Evolutionary conservation across 1,140 invertebrate species (phyloP), one percentile per base, ranked within the genome.

Genomic region (Phenacoccus solenopsis): DNA sequence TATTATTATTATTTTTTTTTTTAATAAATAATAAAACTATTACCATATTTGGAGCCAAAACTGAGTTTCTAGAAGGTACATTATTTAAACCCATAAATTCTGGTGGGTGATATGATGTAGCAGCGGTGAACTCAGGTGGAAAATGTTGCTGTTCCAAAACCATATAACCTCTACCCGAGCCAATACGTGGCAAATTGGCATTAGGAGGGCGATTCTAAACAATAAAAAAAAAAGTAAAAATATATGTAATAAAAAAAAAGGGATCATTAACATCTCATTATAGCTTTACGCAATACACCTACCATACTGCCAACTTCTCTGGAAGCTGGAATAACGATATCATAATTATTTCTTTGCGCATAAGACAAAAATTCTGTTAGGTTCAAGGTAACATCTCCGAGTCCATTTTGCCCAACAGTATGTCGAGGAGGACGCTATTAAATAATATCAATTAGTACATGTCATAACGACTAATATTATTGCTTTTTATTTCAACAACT

Each of bases 141-240:
- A 64, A 64, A 64, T 64, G 21, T 24, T 64, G 59, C 16, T 64
- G 59, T 16, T 64, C 59, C 21, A 27, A 64, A 24, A 64, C 25
- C 59, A 64, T 27, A 64, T 49, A 49, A 9, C 38, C 38, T 49
- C 38, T 49, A 16, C 38, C 38, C 38, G 38, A 49, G 3, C 38
- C 38, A 2, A 49, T 49, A 5, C 38, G 38, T 49, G 38, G 38
- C 20, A 49, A 49, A 49, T n/a, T n/a, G 20, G 38, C 38, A 49
- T 16, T 49, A 49, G 38, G 3, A 9, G 38, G 38, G 16, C 38
- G 38, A 49, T n/a, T 49, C 38, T 49, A 49, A 49, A 49, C 5
- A 49, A 2, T 9, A 49, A 16, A 9, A 49, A n/a, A n/a, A n/a
- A n/a, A n/a, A n/a, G n/a, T n/a, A n/a, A n/a, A n/a, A n/a, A n/a